phyloP scores from a whole-genome alignment of 2,888 invertebrate genomes.

The Eurytoma adleriae region DNA sequence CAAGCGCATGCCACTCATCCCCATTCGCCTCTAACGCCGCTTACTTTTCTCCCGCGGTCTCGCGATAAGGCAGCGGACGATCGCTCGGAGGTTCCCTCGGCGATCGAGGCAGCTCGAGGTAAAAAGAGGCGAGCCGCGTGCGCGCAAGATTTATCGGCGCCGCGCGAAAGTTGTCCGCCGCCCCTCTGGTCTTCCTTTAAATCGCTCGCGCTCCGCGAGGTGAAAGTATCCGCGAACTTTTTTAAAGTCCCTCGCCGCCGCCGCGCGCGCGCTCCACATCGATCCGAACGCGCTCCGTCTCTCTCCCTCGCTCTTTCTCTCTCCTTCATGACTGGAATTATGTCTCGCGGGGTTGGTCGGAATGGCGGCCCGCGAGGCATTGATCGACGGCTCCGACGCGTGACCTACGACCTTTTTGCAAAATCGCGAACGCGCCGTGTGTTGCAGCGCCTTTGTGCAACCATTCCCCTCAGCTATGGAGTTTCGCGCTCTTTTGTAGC shows the following conservation, averaged over 20 bases:
- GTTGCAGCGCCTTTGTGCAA: no score
- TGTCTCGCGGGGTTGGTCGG: conserved; percentile 17
- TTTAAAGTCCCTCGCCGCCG: background rate
- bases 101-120: conserved; percentile 8
- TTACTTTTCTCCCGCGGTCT: no score
- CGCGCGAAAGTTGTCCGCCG: conserved; percentile 15
- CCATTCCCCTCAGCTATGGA: no score
- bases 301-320: background rate
- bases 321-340: conserved; percentile 7
- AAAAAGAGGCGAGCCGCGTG: background rate
- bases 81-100: background rate
- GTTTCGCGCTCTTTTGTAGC: no score
- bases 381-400: conserved; percentile 13
- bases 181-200: conserved; percentile 16
- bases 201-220: conserved; percentile 20
- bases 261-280: background rate
- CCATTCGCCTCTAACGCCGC: no score
- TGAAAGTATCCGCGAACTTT: conserved; percentile 28
- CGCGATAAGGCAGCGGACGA: no score
- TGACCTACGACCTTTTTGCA: conserved; percentile 18
- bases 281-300: background rate
- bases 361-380: background rate
- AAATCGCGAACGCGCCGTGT: background rate
- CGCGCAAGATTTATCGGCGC: conserved; percentile 40
- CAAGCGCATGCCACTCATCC: no score